Base-by-base conservation (phyloP, 1,140 invertebrate species). In the Drosophila navojoa region DNA sequence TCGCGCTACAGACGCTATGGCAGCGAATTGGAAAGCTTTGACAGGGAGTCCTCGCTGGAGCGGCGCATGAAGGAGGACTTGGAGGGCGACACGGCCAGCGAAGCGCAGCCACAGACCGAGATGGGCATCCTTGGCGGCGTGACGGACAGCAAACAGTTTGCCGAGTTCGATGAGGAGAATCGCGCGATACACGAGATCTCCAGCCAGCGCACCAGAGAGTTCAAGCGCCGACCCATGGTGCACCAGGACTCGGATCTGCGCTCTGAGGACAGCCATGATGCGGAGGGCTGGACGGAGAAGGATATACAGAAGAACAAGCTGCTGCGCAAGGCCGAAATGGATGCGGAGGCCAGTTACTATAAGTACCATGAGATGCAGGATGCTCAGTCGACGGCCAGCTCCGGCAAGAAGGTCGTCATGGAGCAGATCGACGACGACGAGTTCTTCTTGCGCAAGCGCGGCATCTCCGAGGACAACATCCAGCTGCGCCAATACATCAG, bases 341-440 rank as follows among this genome's bases (percentile, higher is more conserved):
- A 92, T 50, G 87, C 91, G 0, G 91, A 92, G 50, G 74, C 81
- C 2, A 81, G 87, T 25, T 90, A 76, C 49, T 84, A 84, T 29
- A 92, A 92, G 44, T 90, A 89, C 45, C 79, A 90, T 6, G 79
- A 81, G 32, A 60, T 71, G 47, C 90, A 91, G 64, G 91, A 92
- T 42, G 90, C 90, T 3, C 91, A 92, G n/a, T 92, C 91, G 0
- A 92, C 90, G 0, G 91, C 87, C 10, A 92, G 92, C 44, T 92
- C 91, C 0, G 80, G 94, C 57, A 90, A 91, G 15, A 91, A 91
- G 61, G 95, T 95, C 0, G 95, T 96, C 0, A 94, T 97, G 69
- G 96, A 97, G 92, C 96, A 97, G 92, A 96, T 97, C 62, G 95
- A 97, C 81, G 96, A 96, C 3, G 96, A 97, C 90, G 96, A 97